Evolutionary conservation across 2,113 vertebrate genomes (phyloP).

Genomic region (Cyprinodon brontotheroides): DNA sequence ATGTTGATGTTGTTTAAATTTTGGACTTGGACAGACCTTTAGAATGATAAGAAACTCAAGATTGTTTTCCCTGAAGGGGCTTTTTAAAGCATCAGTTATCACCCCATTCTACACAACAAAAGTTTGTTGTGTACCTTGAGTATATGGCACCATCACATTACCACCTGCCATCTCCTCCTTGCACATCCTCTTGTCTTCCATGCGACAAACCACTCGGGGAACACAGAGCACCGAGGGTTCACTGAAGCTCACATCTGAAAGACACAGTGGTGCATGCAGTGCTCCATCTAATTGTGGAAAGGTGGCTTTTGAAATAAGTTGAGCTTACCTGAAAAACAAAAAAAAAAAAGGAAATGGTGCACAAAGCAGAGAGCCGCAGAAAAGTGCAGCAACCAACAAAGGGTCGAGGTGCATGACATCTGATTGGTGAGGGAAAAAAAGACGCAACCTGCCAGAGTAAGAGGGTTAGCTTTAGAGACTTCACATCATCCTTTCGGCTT

Average conservation of each 20-base stretch:
- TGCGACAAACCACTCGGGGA: conserved; percentile 36
- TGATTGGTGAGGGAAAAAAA: conserved; percentile 52
- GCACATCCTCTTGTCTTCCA: conserved; percentile 26
- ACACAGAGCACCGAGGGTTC: conserved; percentile 46
- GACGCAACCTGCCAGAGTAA: conserved; percentile 73
- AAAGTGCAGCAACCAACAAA: conserved; percentile 59
- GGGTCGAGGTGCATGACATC: conserved; percentile 52
- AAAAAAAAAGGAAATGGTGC: conserved; percentile 32
- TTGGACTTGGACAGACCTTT: not conserved
- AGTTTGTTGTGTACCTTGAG: conserved; percentile 28
- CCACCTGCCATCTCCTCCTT: conserved; percentile 27
- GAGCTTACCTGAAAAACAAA: conserved; percentile 40
- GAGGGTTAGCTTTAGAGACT: conserved; percentile 73
- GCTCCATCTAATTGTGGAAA: conserved; percentile 55
- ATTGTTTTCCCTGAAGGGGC: conserved; percentile 14
- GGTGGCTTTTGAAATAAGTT: conserved; percentile 66
- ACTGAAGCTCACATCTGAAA: conserved; percentile 63
- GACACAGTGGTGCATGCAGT: conserved; percentile 53
- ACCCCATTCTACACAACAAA: conserved; percentile 12
- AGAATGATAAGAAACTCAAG: conserved; percentile 4
- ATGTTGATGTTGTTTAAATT: conserved; percentile 24
- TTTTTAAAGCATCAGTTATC: conserved; percentile 19
- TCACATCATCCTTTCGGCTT: conserved; percentile 80
- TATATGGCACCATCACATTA: conserved; percentile 25
- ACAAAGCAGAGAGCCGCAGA: conserved; percentile 45